phyloP scores from a whole-genome alignment of 2,797 vertebrate genomes.

The Sebastes dallii region DNA sequence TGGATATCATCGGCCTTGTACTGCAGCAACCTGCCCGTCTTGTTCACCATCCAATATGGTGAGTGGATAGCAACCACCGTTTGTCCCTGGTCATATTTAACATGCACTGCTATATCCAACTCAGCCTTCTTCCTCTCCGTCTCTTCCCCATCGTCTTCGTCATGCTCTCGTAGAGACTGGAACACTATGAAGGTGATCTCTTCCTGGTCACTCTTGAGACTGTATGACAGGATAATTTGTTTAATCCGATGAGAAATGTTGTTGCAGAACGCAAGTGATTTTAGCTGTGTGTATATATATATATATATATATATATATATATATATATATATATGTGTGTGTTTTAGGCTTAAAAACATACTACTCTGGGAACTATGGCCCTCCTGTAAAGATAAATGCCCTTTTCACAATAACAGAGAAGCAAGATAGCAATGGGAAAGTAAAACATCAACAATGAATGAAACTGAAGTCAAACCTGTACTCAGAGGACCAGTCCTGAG shows the following conservation, averaged over 20 bases:
- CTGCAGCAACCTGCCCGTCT: conserved; percentile 92
- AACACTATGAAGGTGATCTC: conserved; percentile 94
- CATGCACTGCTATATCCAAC: conserved; percentile 92
- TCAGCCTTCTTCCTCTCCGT: conserved; percentile 83
- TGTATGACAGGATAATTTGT: conserved; percentile 8
- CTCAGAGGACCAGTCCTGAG: conserved; percentile 90
- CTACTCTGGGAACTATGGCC: too few species aligned
- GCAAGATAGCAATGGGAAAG: background rate
- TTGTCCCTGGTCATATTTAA: conserved; percentile 89
- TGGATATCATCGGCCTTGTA: conserved; percentile 98
- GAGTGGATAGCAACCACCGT: conserved; percentile 89
- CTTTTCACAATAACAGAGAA: background rate
- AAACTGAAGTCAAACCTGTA: conserved; percentile 75
- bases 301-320: too few species aligned
- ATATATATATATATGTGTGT: background rate
- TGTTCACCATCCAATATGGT: conserved; percentile 99
- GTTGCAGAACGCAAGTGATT: background rate
- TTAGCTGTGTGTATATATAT: background rate
- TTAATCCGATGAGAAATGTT: background rate
- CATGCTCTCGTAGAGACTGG: conserved; percentile 80
- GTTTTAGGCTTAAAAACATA: background rate
- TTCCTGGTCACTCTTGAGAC: conserved; percentile 83
- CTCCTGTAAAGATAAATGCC: background rate
- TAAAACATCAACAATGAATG: background rate
- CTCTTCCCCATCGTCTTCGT: conserved; percentile 82